Evolutionary conservation across 2,113 vertebrate species (phyloP).

Genomic region (Struthidea cinerea): DNA sequence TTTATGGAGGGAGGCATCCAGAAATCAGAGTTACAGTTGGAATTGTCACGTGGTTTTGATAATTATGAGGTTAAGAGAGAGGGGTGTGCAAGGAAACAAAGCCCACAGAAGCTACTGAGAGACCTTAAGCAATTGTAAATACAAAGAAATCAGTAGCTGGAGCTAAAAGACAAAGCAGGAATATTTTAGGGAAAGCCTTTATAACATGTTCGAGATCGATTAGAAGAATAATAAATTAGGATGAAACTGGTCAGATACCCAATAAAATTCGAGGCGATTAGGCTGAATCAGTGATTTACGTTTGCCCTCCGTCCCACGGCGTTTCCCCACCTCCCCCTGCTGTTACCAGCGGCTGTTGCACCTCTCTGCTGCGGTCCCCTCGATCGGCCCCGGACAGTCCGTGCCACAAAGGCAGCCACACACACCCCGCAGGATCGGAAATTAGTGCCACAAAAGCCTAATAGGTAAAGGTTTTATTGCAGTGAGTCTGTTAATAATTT

Average conservation of each 20-base stretch:
- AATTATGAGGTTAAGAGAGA: neutral
- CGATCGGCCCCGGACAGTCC: rapidly evolving
- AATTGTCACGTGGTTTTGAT: neutral
- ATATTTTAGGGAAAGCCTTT: neutral
- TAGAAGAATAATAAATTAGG: neutral
- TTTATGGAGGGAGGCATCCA: neutral
- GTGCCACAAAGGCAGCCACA: neutral
- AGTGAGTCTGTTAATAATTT: neutral
- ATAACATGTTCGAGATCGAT: neutral
- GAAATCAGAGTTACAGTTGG: neutral
- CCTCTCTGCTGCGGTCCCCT: neutral
- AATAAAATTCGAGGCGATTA: neutral
- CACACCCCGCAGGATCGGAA: neutral
- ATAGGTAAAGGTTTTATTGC: too few relatives aligned
- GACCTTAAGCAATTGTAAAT: neutral
- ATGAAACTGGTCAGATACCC: neutral
- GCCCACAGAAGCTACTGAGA: neutral
- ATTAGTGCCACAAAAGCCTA: neutral
- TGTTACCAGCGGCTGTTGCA: neutral
- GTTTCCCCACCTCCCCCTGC: neutral
- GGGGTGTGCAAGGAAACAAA: neutral
- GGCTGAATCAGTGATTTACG: neutral
- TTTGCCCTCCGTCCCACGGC: rapidly evolving
- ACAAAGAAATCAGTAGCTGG: neutral
- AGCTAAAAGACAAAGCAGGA: neutral